Base-by-base conservation (phyloP, 2,888 invertebrate species). In the Clostera curtula region DNA sequence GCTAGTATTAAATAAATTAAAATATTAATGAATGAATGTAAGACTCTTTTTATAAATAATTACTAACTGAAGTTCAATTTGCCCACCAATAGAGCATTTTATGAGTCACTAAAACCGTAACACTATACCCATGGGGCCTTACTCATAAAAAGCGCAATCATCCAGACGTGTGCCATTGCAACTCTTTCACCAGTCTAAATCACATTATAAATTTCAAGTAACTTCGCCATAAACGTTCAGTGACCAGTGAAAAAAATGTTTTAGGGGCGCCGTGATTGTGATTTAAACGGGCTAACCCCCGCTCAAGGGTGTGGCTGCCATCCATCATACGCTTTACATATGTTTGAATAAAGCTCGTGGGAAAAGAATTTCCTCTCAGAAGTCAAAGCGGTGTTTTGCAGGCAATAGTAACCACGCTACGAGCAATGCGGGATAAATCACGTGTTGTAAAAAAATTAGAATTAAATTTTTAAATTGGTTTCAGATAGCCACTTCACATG, bases 261-360 rank as follows among this genome's bases (percentile, higher is more conserved):
- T 69, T 71, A 67, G 63, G 74, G 80, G 62, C 56, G 57, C 50
- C 54, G 56, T 61, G 79, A 80, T 83, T 69, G 73, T 76, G 72
- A 80, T 76, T 83, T 83, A 80, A 83, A 76, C 73, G 70, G n/a
- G 62, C 67, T 58, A 62, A 65, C 76, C 70, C 71, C 69, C 64
- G 64, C 51, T 51, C 49, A 56, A 56, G 72, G 72, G 66, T 67
- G 58, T 50, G 42, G 50, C 66, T 56, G 69, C 69, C 82, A 85
- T 85, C 85, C 79, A 85, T 85, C 85, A 85, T 80, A 75, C 72
- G 84, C 84, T 85, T 85, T 84, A 84, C 85, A 85, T 85, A 84
- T 85, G 85, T 85, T 85, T 83, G 80, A 79, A 77, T 83, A 82
- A 85, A 83, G 77, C 85, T 65, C 85, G 85, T 85, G 85, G 85